These are phyloP conservation scores for Illadopsis cleaveri DNA, from an alignment of 2,113 vertebrate genomes.

Conservation along the genomic window DNA sequence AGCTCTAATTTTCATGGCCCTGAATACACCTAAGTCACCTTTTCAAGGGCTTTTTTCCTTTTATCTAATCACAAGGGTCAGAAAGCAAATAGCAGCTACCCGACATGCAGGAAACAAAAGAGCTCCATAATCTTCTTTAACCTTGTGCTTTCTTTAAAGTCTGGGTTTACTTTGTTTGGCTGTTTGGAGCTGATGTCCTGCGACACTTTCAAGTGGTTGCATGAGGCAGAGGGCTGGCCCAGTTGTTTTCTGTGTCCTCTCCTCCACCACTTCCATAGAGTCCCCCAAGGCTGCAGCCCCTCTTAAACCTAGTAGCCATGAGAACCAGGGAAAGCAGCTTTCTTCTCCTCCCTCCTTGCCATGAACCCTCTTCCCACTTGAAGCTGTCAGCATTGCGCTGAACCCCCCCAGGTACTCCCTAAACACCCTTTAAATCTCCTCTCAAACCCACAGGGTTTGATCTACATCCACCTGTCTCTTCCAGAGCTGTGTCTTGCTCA, in stretches of 20 bases:
- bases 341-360: background rate
- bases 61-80: constrained; percentile 4
- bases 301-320: background rate
- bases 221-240: background rate
- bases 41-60: constrained; percentile 18
- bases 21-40: background rate
- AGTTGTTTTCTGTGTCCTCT: background rate
- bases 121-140: background rate
- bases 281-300: background rate
- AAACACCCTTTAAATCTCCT: background rate
- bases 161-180: background rate
- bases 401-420: background rate
- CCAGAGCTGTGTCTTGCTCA: background rate
- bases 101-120: background rate
- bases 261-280: background rate
- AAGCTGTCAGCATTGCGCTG: background rate
- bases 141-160: background rate
- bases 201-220: background rate
- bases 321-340: background rate
- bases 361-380: background rate
- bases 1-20: background rate
- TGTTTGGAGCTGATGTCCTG: background rate
- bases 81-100: constrained; percentile 12
- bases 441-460: background rate
- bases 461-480: background rate